Evolutionary conservation across 2,797 vertebrate species (phyloP), one percentile per base, ranked within the genome.

Genomic region (Allobates femoralis): DNA sequence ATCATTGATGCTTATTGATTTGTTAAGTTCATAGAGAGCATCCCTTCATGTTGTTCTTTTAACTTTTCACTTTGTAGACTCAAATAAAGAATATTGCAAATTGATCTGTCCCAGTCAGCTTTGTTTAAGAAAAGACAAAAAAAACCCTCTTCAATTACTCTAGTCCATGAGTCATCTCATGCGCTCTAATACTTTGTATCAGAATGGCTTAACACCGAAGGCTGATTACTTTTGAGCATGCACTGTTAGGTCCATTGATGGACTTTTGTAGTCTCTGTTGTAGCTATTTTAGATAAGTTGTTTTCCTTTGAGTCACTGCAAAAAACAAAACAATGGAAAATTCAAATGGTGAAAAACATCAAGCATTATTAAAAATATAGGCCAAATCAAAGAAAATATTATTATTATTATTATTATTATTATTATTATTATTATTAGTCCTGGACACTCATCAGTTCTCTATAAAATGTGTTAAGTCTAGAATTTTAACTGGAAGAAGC

Each of bases 1-100:
- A 53, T 91, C 94, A 95, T 96, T 95, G 96, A 96, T 96, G 96
- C 96, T 96, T 97, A 98, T 99, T 97, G 98, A 99, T 97, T 96
- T 93, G 93, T 92, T 93, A 92, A 93, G 95, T 97, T 97, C 96
- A 96, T 94, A 96, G 95, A 91, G 95, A 95, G 94, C 95, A 93
- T 95, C 94, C 92, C 96, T 96, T 97, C 97, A 97, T 96, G 96
- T 93, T 94, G 93, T 91, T 93, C 96, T 97, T 98, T 98, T 95
- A 97, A 97, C 97, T 97, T 94, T 95, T 91, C 93, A 93, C 96
- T 97, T 98, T 97, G 96, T 96, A 97, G 95, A 91, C 89, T 91
- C 93, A 93, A 94, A 93, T 53, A 94, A 94, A 95, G 95, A 93
- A 96, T 97, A 98, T 98, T 97, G 96, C 96, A 97, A 97, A 98